These are phyloP conservation scores for Willowsia nigromaculata DNA, from an alignment of 2,888 invertebrate species.

Conservation along the genomic window DNA sequence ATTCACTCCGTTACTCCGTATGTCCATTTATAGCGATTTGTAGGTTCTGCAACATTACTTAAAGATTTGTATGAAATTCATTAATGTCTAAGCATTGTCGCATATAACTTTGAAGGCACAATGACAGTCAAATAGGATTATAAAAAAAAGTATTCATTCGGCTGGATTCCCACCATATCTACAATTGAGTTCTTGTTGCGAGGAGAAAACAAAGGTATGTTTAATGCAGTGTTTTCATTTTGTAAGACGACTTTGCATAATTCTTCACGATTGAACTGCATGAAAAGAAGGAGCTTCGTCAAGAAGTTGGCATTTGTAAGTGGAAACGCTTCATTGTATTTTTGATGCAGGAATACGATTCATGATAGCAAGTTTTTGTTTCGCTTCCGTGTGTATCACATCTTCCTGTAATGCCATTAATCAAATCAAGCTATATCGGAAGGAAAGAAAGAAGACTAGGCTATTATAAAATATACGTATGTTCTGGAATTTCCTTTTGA, in stretches of 20 bases:
- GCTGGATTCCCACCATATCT: not conserved
- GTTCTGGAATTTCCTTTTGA: constrained; percentile 11
- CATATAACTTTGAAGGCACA: not conserved
- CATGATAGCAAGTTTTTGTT: not conserved
- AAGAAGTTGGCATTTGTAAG: not conserved
- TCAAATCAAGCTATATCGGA: not conserved
- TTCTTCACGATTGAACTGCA: not conserved
- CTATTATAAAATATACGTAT: not conserved
- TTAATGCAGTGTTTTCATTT: not conserved
- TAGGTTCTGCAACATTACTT: too few relatives aligned
- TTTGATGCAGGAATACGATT: not conserved
- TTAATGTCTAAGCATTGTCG: too few relatives aligned
- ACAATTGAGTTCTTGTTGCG: not conserved
- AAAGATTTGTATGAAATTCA: too few relatives aligned
- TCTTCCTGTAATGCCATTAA: not conserved
- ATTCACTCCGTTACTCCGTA: too few relatives aligned
- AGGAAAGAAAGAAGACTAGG: not conserved
- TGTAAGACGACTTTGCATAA: constrained; percentile 16
- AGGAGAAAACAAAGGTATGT: not conserved
- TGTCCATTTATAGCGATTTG: too few relatives aligned
- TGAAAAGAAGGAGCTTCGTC: not conserved
- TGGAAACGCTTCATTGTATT: not conserved
- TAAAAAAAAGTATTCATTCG: not conserved
- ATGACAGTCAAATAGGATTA: not conserved
- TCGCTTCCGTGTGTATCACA: not conserved